Evolutionary conservation across 1,140 invertebrate species (phyloP).

Genomic region (Drosophila pallidifrons): DNA sequence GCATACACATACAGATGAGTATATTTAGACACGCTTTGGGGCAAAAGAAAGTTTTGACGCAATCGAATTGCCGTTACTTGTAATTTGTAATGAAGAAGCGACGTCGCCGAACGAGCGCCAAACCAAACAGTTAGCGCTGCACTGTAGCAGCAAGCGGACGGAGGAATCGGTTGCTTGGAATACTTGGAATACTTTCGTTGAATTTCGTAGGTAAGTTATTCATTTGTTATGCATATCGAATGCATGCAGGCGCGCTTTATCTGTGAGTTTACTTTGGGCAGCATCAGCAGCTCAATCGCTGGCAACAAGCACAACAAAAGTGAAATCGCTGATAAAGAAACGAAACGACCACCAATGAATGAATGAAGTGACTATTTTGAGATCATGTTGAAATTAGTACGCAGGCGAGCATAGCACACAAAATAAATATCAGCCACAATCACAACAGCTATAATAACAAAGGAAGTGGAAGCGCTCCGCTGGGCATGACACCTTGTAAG

Average conservation of each 20-base stretch:
- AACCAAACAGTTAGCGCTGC: conserved; percentile 61
- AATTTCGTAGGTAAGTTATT: conserved; percentile 33
- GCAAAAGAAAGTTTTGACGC: conserved; percentile 81
- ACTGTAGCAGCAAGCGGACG: conserved; percentile 56
- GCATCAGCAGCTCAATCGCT: conserved; percentile 28
- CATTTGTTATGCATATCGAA: conserved; percentile 43
- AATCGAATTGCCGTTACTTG: conserved; percentile 66
- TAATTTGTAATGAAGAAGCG: conserved; percentile 81
- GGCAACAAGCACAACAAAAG: conserved; percentile 53
- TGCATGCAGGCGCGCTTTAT: conserved; percentile 38
- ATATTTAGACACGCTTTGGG: conserved; percentile 20
- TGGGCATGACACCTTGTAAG: conserved; percentile 68
- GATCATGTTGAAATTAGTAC: conserved; percentile 36
- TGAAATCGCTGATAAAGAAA: conserved; percentile 77
- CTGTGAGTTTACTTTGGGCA: conserved; percentile 51
- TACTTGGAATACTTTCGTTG: conserved; percentile 24
- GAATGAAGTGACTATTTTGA: conserved; percentile 44
- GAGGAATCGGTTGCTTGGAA: conserved; percentile 38
- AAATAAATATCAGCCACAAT: conserved; percentile 10
- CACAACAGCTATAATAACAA: conserved; percentile 30
- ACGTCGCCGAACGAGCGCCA: conserved; percentile 37
- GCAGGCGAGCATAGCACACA: conserved; percentile 44
- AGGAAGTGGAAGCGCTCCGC: conserved; percentile 28
- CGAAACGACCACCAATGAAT: conserved; percentile 32
- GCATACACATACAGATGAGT: conserved; percentile 20